These are phyloP conservation scores for Drosophila nr. perissopoda DNA, from an alignment of 2,888 invertebrate genomes.

Conservation along the genomic window DNA sequence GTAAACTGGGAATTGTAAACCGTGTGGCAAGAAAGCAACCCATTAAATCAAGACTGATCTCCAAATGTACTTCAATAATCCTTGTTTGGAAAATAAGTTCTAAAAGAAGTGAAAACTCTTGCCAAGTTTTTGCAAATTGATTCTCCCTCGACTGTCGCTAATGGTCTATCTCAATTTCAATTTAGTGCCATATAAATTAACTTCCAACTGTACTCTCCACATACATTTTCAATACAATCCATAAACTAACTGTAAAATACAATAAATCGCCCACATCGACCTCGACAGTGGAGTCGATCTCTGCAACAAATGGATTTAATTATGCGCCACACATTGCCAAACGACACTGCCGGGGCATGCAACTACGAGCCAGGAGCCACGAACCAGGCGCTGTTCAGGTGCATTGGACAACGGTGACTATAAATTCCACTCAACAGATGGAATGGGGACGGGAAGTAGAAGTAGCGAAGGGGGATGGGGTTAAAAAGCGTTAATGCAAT, in stretches of 20 bases:
- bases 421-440: slow-evolving; percentile 54
- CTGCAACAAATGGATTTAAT: slow-evolving; percentile 76
- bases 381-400: slow-evolving; percentile 41
- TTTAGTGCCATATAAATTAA: slow-evolving; percentile 46
- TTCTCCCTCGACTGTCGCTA: slow-evolving; percentile 14
- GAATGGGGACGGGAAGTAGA: too few relatives aligned
- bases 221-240: slow-evolving; percentile 51
- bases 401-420: slow-evolving; percentile 69
- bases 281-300: slow-evolving; percentile 26
- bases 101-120: neutral
- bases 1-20: neutral
- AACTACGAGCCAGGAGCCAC: slow-evolving; percentile 58
- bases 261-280: slow-evolving; percentile 66
- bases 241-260: slow-evolving; percentile 71
- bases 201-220: neutral
- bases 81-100: neutral
- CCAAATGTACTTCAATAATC: neutral
- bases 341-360: slow-evolving; percentile 19
- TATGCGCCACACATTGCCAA: slow-evolving; percentile 59
- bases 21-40: neutral
- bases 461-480: neutral
- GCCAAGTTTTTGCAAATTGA: slow-evolving; percentile 49
- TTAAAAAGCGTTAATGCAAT: slow-evolving; percentile 52
- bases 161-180: slow-evolving; percentile 19
- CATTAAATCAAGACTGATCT: neutral